A percentile compares a stretch with the other conserved stretches of the same genome.
These are phyloP conservation scores for Heteropelma amictum DNA, from an alignment of 2,888 invertebrate species.

Conservation along the genomic window DNA sequence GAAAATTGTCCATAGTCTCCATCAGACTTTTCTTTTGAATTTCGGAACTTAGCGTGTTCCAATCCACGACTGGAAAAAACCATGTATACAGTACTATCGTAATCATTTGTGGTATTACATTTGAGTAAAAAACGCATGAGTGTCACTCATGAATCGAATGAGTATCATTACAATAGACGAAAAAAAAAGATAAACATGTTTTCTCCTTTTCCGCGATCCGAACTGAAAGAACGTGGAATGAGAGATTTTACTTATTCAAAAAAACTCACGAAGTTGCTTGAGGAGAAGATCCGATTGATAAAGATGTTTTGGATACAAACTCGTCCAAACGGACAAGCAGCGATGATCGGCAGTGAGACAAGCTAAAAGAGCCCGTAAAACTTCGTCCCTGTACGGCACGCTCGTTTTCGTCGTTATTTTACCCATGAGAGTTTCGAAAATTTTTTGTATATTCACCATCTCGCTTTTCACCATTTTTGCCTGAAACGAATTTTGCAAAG, in stretches of 20 bases:
- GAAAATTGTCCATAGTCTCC: constrained; percentile 79
- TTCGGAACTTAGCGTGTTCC: constrained; percentile 72
- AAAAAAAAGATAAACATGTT: background rate
- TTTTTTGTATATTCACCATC: constrained; percentile 76
- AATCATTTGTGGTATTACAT: background rate
- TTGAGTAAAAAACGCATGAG: background rate
- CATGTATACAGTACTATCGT: background rate
- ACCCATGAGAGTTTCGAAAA: constrained; percentile 83
- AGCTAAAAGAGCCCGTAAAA: constrained; percentile 81
- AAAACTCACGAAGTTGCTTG: constrained; percentile 75
- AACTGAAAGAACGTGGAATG: no score
- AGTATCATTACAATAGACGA: no score
- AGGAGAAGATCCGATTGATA: constrained; percentile 84
- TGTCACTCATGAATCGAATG: no score
- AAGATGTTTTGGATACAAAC: constrained; percentile 83
- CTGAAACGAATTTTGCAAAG: constrained; percentile 72
- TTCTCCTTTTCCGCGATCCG: background rate
- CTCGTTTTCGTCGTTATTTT: constrained; percentile 81
- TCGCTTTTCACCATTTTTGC: constrained; percentile 71
- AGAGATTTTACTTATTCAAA: constrained; percentile 78
- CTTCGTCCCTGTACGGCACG: constrained; percentile 79
- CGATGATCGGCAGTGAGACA: constrained; percentile 83
- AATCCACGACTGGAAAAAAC: constrained; percentile 73
- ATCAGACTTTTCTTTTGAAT: constrained; percentile 77
- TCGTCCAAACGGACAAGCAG: constrained; percentile 84